phyloP scores from a whole-genome alignment of 1,140 invertebrate genomes.

The Pararge aegeria region DNA sequence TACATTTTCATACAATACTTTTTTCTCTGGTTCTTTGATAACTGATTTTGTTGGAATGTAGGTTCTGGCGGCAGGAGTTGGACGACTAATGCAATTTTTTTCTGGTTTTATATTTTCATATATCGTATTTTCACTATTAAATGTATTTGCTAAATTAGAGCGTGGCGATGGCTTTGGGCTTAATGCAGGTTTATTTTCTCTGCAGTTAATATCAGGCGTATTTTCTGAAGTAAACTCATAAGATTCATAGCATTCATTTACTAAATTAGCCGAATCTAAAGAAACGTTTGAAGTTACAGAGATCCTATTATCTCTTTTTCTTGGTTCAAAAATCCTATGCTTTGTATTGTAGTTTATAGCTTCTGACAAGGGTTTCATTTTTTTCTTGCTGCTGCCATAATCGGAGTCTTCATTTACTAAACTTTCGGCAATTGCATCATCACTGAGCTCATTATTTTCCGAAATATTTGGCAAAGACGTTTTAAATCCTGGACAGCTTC shows the following conservation, averaged over 20 bases:
- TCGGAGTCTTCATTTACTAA: conserved; percentile 38
- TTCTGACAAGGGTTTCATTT: conserved; percentile 28
- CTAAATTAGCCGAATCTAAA: conserved; percentile 50
- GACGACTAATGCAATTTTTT: conserved; percentile 38
- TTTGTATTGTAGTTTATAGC: conserved; percentile 49
- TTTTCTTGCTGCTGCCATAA: conserved; percentile 39
- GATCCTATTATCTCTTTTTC: conserved; percentile 41
- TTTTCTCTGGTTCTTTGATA: conserved; percentile 37
- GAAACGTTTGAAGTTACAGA: conserved; percentile 45
- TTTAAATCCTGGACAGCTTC: conserved; percentile 74
- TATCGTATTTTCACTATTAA: conserved; percentile 44
- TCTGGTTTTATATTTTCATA: conserved; percentile 62
- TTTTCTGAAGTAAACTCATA: conserved; percentile 51
- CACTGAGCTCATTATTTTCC: conserved; percentile 68
- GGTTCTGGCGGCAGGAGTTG: conserved; percentile 60
- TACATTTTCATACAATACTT: conserved; percentile 60
- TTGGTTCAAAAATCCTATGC: conserved; percentile 62
- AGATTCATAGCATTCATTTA: conserved; percentile 71
- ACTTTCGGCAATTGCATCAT: conserved; percentile 45
- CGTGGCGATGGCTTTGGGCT: conserved; percentile 58
- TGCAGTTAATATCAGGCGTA: conserved; percentile 19
- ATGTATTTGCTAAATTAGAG: conserved; percentile 28
- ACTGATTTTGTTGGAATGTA: conserved; percentile 49
- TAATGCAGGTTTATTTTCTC: conserved; percentile 23
- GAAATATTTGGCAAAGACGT: conserved; percentile 72